A percentile compares a stretch with the other conserved stretches of the same genome.
Evolutionary conservation across 2,113 vertebrate species (phyloP).

Genomic region (human): DNA sequence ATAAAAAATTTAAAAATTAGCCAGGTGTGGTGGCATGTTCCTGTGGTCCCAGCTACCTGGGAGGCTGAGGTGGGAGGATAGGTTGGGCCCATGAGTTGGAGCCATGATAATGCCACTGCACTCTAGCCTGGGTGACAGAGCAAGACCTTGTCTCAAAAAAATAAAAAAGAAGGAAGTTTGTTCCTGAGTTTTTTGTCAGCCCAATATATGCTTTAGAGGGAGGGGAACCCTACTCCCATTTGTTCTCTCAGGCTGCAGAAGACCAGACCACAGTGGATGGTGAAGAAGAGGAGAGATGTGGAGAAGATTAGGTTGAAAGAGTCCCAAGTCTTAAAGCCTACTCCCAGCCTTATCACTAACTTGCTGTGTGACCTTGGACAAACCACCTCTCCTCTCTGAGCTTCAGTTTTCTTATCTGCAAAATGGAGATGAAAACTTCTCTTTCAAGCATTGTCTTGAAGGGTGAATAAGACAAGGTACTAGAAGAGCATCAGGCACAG

Average conservation of each 20-base stretch:
- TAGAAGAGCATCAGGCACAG: background rate
- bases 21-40: too few relatives aligned
- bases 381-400: conserved; percentile 26
- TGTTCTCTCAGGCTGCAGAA: background rate
- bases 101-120: too few relatives aligned
- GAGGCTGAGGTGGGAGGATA: too few relatives aligned
- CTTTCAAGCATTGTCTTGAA: background rate
- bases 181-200: background rate
- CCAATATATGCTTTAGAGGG: background rate
- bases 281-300: background rate
- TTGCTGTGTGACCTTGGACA: conserved; percentile 29
- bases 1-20: too few relatives aligned
- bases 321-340: background rate
- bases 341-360: background rate
- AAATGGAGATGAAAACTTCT: background rate
- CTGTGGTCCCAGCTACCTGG: too few relatives aligned
- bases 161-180: background rate
- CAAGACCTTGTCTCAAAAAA: too few relatives aligned
- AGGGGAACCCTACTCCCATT: background rate
- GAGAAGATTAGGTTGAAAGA: conserved; percentile 7
- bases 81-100: too few relatives aligned
- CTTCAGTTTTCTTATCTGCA: background rate
- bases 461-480: background rate
- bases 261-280: background rate
- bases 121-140: too few relatives aligned